Percentiles rank a stretch among this genome's conserved stretches.
Conservation (phyloP, 2,888 invertebrate genomes). For the Synergus gifuensis region DNA sequence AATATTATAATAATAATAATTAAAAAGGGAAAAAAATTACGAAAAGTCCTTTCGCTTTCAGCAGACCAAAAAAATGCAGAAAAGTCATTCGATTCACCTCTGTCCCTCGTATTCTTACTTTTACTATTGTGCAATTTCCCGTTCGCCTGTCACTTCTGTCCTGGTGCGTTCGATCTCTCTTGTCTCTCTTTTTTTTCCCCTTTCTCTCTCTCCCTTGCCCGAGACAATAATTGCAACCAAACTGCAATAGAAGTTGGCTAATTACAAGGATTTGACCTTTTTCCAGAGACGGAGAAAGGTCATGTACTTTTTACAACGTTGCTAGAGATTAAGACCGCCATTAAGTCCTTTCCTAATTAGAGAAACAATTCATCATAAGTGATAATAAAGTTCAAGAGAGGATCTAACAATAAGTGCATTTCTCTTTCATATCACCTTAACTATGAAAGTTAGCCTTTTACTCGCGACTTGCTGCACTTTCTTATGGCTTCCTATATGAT, state of each 20-base stretch:
- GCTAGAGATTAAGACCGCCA: neutral
- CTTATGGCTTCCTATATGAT: neutral
- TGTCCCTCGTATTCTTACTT: slow-evolving; percentile 30
- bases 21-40: neutral
- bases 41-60: slow-evolving; percentile 11
- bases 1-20: no score
- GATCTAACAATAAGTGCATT: neutral
- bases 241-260: slow-evolving; percentile 14
- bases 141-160: slow-evolving; percentile 25
- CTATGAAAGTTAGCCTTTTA: slow-evolving; percentile 7
- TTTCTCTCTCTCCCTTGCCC: neutral
- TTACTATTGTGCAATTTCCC: slow-evolving; percentile 31
- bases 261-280: slow-evolving; percentile 21
- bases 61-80: slow-evolving; percentile 8
- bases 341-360: neutral
- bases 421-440: neutral
- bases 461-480: neutral
- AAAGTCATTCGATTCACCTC: slow-evolving; percentile 22
- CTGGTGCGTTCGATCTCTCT: slow-evolving; percentile 1
- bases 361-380: no score
- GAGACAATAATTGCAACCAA: slow-evolving; percentile 23
- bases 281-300: neutral
- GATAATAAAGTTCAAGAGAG: neutral
- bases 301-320: slow-evolving; percentile 1
- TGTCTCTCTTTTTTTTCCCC: neutral